phyloP scores from a whole-genome alignment of 92 coral and sea anemone species.

The Heliopora coerulea region DNA sequence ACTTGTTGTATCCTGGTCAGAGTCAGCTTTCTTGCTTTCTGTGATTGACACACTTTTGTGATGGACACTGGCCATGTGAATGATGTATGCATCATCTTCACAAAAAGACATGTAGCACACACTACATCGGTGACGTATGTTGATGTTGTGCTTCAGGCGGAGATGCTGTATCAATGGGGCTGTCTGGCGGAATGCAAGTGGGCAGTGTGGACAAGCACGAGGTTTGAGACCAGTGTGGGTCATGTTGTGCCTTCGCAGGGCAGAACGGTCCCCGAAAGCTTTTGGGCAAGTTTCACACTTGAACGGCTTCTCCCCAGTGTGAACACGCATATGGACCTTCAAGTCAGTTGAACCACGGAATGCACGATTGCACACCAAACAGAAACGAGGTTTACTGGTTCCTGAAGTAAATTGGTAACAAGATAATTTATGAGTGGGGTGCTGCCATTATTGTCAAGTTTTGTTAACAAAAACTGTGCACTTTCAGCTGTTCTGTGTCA shows the following conservation, averaged over 20 bases:
- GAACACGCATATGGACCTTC: constrained; percentile 36
- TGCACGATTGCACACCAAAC: constrained; percentile 36
- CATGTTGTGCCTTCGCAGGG: constrained; percentile 38
- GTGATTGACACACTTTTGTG: constrained; percentile 2
- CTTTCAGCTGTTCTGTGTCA: too few relatives aligned
- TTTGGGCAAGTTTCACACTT: constrained; percentile 40
- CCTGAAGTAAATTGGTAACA: not conserved
- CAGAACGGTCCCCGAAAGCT: constrained; percentile 32
- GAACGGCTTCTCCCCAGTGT: constrained; percentile 39
- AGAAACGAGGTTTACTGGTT: constrained; percentile 30
- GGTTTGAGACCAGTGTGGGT: constrained; percentile 34
- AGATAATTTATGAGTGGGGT: too few relatives aligned
- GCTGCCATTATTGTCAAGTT: too few relatives aligned
- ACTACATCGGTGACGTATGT: constrained; percentile 30
- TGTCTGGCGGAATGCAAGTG: constrained; percentile 31
- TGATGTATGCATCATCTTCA: constrained; percentile 25
- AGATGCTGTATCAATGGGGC: constrained; percentile 21
- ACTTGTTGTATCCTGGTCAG: not conserved
- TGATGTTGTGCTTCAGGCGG: constrained; percentile 28
- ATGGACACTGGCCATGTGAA: constrained; percentile 31
- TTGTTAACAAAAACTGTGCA: too few relatives aligned
- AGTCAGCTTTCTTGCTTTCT: constrained; percentile 1
- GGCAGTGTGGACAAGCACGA: constrained; percentile 37
- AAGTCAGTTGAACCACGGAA: constrained; percentile 30
- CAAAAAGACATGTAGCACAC: constrained; percentile 40